These are phyloP conservation scores for Heterodera carotae DNA, from an alignment of 1,140 invertebrate species.

Conservation along the genomic window DNA sequence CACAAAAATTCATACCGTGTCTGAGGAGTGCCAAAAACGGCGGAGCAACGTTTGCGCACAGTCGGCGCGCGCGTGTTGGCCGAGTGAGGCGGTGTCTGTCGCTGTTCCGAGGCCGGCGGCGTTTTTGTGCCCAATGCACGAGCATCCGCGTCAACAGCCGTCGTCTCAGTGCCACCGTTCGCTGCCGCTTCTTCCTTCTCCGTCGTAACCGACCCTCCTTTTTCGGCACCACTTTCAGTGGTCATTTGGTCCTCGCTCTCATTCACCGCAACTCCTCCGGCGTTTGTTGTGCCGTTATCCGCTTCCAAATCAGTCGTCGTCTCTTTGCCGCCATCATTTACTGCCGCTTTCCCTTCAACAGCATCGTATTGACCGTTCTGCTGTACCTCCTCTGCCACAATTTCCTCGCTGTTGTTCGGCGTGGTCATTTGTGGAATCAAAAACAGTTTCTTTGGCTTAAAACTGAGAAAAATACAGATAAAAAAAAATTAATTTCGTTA, in stretches of 20 bases:
- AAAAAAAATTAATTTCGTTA: no score
- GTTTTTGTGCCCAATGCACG: not conserved
- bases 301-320: not conserved
- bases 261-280: not conserved
- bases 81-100: not conserved
- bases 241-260: not conserved
- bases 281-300: not conserved
- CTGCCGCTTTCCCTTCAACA: not conserved
- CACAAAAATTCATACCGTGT: not conserved
- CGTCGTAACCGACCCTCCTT: not conserved
- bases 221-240: no score
- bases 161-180: not conserved
- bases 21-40: not conserved
- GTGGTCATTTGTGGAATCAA: not conserved
- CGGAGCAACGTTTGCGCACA: slow-evolving; percentile 10
- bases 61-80: not conserved
- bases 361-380: not conserved
- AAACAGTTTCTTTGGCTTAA: not conserved
- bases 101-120: not conserved
- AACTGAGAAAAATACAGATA: not conserved
- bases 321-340: not conserved
- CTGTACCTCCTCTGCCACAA: not conserved
- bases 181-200: not conserved
- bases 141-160: no score
- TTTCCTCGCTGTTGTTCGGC: not conserved